Evolutionary conservation across 2,113 vertebrate genomes (phyloP).

Genomic region (Hirundichthys speculiger): DNA sequence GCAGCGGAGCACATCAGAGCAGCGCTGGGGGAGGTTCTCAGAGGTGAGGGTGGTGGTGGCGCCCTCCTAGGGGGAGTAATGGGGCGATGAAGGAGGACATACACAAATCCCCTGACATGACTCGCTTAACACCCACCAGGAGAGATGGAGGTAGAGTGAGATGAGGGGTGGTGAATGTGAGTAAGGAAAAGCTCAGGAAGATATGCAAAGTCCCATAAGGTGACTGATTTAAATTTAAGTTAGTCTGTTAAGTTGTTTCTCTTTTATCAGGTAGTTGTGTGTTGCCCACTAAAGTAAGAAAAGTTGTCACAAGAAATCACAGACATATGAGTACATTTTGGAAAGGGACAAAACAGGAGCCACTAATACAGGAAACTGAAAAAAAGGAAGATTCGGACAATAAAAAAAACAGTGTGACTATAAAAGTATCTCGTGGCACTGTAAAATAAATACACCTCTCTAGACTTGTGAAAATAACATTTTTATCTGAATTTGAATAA

Average conservation of each 20-base stretch:
- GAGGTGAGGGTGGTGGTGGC: conserved; percentile 89
- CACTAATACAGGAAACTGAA: too few species aligned
- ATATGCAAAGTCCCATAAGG: conserved; percentile 33
- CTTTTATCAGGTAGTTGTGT: conserved; percentile 10
- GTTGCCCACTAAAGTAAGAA: conserved; percentile 14
- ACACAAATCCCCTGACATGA: conserved; percentile 89
- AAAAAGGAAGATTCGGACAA: too few species aligned
- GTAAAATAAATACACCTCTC: background rate
- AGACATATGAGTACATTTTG: too few species aligned
- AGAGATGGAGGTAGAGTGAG: conserved; percentile 77
- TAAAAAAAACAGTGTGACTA: background rate
- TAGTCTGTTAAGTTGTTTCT: conserved; percentile 23
- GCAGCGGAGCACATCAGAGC: conserved; percentile 90
- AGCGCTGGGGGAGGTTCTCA: conserved; percentile 90
- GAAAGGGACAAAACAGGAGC: too few species aligned
- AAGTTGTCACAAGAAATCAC: conserved; percentile 4
- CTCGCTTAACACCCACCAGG: conserved; percentile 94
- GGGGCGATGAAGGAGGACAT: conserved; percentile 85
- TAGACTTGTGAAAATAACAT: background rate
- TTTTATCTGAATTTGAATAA: background rate
- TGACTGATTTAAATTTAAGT: conserved; percentile 21
- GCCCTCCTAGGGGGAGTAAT: conserved; percentile 86
- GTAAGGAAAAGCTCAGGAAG: conserved; percentile 41
- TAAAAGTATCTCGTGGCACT: background rate
- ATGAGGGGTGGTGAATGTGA: conserved; percentile 77